Percentiles rank a stretch among this genome's conserved stretches.
These are phyloP conservation scores for Psilanteris sp. DNA, from an alignment of 1,140 invertebrate species.

Conservation along the genomic window DNA sequence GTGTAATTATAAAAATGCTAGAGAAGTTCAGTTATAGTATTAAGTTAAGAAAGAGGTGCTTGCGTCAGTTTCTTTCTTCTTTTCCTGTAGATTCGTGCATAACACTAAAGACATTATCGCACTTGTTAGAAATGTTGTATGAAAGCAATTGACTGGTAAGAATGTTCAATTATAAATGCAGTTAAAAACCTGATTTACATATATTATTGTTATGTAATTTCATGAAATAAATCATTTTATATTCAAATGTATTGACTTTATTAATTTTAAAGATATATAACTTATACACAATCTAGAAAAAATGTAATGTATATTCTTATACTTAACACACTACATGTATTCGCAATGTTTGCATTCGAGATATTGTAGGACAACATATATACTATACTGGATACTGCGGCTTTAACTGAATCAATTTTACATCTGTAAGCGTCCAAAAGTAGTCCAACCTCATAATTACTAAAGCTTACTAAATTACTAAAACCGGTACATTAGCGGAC, in stretches of 20 bases:
- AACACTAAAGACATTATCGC: slow-evolving; percentile 67
- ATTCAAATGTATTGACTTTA: slow-evolving; percentile 47
- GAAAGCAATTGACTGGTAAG: slow-evolving; percentile 73
- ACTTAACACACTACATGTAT: too few species aligned
- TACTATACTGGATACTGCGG: too few species aligned
- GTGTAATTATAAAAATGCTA: slow-evolving; percentile 9
- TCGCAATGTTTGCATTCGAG: too few species aligned
- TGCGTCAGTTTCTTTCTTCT: slow-evolving; percentile 46
- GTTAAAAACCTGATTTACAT: slow-evolving; percentile 76
- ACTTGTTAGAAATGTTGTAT: slow-evolving; percentile 76
- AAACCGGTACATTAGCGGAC: too few species aligned
- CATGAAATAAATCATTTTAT: slow-evolving; percentile 75
- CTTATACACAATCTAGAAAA: too few species aligned
- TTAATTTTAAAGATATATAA: too few species aligned
- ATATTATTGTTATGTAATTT: slow-evolving; percentile 75
- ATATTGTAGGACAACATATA: too few species aligned
- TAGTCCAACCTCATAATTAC: too few species aligned
- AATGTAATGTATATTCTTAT: too few species aligned
- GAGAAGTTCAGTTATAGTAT: slow-evolving; percentile 41
- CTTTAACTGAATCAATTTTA: too few species aligned
- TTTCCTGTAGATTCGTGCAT: slow-evolving; percentile 55
- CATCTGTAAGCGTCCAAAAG: too few species aligned
- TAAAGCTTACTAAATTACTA: too few species aligned
- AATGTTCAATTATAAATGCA: slow-evolving; percentile 73
- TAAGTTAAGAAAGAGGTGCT: slow-evolving; percentile 46